phyloP scores from a whole-genome alignment of 2,113 vertebrate species.

The Lathamus discolor region DNA sequence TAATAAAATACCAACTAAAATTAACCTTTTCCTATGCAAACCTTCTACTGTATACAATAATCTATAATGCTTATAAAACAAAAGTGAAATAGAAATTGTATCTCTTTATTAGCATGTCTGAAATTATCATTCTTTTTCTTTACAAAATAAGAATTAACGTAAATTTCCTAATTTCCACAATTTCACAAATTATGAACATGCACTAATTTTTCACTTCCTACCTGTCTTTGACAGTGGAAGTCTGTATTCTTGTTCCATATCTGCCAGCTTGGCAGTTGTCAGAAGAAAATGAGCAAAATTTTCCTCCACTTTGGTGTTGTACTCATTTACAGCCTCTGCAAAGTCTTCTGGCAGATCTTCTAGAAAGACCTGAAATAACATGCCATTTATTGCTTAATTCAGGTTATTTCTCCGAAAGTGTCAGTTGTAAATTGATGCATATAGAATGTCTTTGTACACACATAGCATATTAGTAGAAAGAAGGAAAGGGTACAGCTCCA shows the following conservation, averaged over 20 bases:
- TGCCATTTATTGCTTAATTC: not conserved
- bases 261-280: slow-evolving; percentile 34
- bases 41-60: not conserved
- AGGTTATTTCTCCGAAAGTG: not conserved
- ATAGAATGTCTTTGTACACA: not conserved
- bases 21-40: not conserved
- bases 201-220: not conserved
- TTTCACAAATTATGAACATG: not conserved
- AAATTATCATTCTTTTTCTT: not conserved
- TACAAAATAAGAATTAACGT: not conserved
- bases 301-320: slow-evolving; percentile 30
- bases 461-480: not conserved
- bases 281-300: slow-evolving; percentile 62
- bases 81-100: not conserved
- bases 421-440: not conserved
- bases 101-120: not conserved
- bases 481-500: not conserved
- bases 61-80: not conserved
- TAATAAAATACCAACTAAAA: not conserved
- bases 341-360: slow-evolving; percentile 59
- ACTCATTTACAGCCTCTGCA: slow-evolving; percentile 33
- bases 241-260: slow-evolving; percentile 51
- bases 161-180: not conserved
- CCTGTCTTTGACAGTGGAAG: slow-evolving; percentile 58
- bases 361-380: slow-evolving; percentile 44